A percentile compares a stretch with the other conserved stretches of the same genome.
These are phyloP conservation scores for Furcifer pardalis DNA, from an alignment of 2,797 vertebrate species.

Conservation along the genomic window DNA sequence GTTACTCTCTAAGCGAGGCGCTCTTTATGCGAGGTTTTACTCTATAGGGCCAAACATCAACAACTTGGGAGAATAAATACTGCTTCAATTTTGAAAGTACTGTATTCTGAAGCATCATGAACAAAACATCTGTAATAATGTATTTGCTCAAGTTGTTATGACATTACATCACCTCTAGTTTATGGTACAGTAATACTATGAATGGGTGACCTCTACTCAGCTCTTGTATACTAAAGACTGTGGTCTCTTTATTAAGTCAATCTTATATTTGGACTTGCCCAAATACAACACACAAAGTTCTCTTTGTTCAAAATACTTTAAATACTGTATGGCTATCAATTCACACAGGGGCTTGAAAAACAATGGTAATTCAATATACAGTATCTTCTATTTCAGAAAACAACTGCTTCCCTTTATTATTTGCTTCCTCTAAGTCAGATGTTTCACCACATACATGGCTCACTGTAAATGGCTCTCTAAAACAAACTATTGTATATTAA, in stretches of 20 bases:
- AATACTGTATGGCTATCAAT: background rate
- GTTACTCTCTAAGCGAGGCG: too few relatives aligned
- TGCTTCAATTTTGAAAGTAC: background rate
- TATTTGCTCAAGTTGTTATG: too few relatives aligned
- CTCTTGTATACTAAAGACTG: too few relatives aligned
- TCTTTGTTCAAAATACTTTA: background rate
- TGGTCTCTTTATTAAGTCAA: too few relatives aligned
- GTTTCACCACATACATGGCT: background rate
- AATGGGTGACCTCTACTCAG: too few relatives aligned
- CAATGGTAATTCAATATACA: background rate
- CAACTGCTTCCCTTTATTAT: background rate
- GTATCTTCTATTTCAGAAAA: background rate
- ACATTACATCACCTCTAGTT: too few relatives aligned
- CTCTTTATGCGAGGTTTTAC: too few relatives aligned
- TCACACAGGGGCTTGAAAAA: background rate
- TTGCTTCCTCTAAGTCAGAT: background rate
- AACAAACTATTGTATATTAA: background rate
- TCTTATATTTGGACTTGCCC: too few relatives aligned
- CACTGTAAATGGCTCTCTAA: background rate
- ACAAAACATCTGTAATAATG: background rate
- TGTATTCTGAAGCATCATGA: background rate
- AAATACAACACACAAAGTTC: background rate
- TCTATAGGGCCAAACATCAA: background rate
- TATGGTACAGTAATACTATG: too few relatives aligned
- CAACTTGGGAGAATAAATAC: background rate